Percentiles rank a stretch among this genome's conserved stretches.
Evolutionary conservation across 2,113 vertebrate species (phyloP).

Genomic region (Corydoras maculifer): DNA sequence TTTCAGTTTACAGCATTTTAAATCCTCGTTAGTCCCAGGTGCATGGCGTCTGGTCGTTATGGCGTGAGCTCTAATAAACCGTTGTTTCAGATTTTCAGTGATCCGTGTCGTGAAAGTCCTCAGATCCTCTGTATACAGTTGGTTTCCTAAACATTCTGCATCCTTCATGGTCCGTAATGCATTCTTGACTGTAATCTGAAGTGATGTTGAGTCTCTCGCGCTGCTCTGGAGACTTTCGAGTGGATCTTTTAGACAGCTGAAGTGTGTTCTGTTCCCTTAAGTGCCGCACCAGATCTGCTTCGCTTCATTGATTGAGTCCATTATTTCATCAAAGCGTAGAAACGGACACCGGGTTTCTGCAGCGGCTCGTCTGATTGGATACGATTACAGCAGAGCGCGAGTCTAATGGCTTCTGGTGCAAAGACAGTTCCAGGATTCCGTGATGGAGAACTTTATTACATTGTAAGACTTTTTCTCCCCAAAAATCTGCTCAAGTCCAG

Average conservation of each 20-base stretch:
- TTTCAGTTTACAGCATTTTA: too few species aligned
- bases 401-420: conserved; percentile 7
- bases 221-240: conserved; percentile 6
- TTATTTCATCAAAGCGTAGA: conserved; percentile 18
- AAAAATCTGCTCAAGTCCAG: not conserved
- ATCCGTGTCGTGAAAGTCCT: too few species aligned
- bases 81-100: too few species aligned
- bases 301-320: conserved; percentile 20
- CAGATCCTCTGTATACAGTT: too few species aligned
- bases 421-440: conserved; percentile 6
- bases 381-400: conserved; percentile 19
- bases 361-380: not conserved
- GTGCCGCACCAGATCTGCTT: conserved; percentile 24
- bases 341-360: not conserved
- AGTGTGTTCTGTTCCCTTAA: not conserved
- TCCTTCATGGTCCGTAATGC: not conserved
- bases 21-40: too few species aligned
- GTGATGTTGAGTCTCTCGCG: conserved; percentile 9
- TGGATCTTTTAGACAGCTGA: conserved; percentile 6
- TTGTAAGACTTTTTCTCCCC: conserved; percentile 8
- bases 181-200: not conserved
- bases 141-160: not conserved
- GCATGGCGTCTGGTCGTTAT: too few species aligned
- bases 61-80: too few species aligned
- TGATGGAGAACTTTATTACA: not conserved